Percentiles rank a stretch among this genome's conserved stretches.
Conservation (phyloP, 2,797 vertebrate genomes). For the Lates japonicus region DNA sequence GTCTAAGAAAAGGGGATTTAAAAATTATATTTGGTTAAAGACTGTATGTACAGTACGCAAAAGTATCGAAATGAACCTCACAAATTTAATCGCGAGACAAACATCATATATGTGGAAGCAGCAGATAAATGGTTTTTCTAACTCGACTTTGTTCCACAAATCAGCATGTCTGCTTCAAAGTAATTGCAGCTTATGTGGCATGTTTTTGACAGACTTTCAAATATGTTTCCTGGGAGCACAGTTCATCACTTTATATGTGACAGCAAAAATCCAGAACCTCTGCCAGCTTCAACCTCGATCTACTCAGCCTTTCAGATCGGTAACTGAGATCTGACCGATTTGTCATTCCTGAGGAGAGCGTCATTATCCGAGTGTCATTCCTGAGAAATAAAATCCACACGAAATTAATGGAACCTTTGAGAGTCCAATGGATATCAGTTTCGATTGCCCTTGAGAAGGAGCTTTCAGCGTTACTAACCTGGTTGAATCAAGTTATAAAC, state of each 20-base stretch:
- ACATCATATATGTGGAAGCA: slow-evolving; percentile 21
- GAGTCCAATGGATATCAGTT: slow-evolving; percentile 3
- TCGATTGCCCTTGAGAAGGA: not conserved
- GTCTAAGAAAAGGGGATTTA: slow-evolving; percentile 79
- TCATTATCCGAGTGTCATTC: slow-evolving; percentile 45
- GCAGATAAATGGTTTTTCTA: slow-evolving; percentile 43
- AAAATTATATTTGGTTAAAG: not conserved
- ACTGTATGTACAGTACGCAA: not conserved
- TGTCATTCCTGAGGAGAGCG: slow-evolving; percentile 62
- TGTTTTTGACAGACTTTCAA: slow-evolving; percentile 62
- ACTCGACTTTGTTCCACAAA: slow-evolving; percentile 36
- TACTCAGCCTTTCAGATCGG: slow-evolving; percentile 53
- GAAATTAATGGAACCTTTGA: slow-evolving; percentile 11
- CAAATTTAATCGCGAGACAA: not conserved
- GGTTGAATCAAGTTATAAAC: slow-evolving; percentile 35
- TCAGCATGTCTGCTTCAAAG: slow-evolving; percentile 43
- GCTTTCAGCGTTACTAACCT: slow-evolving; percentile 32
- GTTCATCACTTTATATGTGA: slow-evolving; percentile 67
- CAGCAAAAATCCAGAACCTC: slow-evolving; percentile 60
- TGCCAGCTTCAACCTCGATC: slow-evolving; percentile 65
- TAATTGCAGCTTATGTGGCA: slow-evolving; percentile 64
- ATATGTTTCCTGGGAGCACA: slow-evolving; percentile 53
- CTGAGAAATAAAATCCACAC: slow-evolving; percentile 28
- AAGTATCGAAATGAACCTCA: not conserved
- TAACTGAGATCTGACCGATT: slow-evolving; percentile 51